A percentile compares a stretch with the other conserved stretches of the same genome.
phyloP scores from a whole-genome alignment of 2,888 invertebrate genomes.

The Chironomus tentans region DNA sequence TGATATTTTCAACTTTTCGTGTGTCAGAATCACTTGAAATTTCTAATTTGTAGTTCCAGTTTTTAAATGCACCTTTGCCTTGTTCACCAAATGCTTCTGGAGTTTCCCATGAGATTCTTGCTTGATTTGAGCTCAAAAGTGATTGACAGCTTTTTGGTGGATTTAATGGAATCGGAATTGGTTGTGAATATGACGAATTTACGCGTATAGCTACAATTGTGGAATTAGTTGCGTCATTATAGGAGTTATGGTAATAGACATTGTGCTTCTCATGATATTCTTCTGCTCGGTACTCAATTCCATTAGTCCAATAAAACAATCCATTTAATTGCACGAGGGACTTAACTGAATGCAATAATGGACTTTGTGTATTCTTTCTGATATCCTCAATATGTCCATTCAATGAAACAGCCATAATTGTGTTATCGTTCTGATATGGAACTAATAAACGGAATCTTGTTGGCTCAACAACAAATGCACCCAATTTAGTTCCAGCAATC shows the following conservation, averaged over 20 bases:
- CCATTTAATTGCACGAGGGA: constrained; percentile 69
- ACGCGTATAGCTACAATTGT: constrained; percentile 47
- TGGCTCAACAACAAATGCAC: constrained; percentile 75
- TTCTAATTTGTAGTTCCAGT: constrained; percentile 40
- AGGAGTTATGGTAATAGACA: constrained; percentile 69
- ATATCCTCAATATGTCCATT: constrained; percentile 71
- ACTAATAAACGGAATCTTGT: constrained; percentile 70
- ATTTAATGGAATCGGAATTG: constrained; percentile 67
- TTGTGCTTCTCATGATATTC: constrained; percentile 61
- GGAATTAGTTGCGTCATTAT: constrained; percentile 46
- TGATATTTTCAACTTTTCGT: constrained; percentile 41
- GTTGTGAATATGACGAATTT: constrained; percentile 63
- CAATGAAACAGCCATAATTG: constrained; percentile 68
- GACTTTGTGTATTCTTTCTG: constrained; percentile 62
- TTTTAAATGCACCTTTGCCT: constrained; percentile 54
- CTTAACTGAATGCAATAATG: constrained; percentile 62
- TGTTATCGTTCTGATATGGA: constrained; percentile 63
- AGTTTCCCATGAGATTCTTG: constrained; percentile 71
- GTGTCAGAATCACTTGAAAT: constrained; percentile 37
- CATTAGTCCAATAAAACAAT: constrained; percentile 80
- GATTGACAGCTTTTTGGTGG: constrained; percentile 73
- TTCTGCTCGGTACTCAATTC: constrained; percentile 64
- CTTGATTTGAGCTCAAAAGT: constrained; percentile 64
- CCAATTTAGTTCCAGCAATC: constrained; percentile 57
- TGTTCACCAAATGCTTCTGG: constrained; percentile 70